Evolutionary conservation across 1,140 invertebrate species (phyloP).

Genomic region (Leptinotarsa defecta): DNA sequence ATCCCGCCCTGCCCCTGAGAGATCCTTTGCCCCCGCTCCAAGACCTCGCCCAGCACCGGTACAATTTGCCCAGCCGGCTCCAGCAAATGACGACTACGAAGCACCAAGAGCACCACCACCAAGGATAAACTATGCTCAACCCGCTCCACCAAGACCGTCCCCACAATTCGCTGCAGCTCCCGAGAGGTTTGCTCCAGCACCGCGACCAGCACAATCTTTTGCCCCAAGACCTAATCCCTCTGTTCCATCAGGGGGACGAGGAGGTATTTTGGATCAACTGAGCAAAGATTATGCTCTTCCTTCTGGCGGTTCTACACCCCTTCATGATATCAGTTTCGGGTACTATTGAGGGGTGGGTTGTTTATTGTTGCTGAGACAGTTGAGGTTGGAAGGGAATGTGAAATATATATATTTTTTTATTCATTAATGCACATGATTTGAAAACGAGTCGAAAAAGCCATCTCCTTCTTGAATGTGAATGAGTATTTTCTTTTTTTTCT

Average conservation of each 20-base stretch:
- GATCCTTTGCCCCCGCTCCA: conserved; percentile 42
- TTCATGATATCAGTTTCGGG: conserved; percentile 81
- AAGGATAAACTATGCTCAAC: conserved; percentile 25
- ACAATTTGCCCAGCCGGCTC: conserved; percentile 50
- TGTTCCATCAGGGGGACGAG: conserved; percentile 26
- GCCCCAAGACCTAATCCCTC: conserved; percentile 11
- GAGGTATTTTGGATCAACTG: conserved; percentile 75
- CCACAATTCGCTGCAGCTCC: conserved; percentile 24
- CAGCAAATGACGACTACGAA: conserved; percentile 21
- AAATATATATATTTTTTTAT: too few relatives aligned
- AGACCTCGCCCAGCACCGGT: conserved; percentile 52
- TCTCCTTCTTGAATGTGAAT: too few relatives aligned
- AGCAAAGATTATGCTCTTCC: conserved; percentile 79
- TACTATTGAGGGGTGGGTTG: conserved; percentile 48
- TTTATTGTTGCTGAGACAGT: neutral
- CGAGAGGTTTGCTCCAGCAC: conserved; percentile 46
- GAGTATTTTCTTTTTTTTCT: too few relatives aligned
- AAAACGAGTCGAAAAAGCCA: too few relatives aligned
- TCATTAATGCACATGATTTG: too few relatives aligned
- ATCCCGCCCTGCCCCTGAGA: conserved; percentile 35
- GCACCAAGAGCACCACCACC: conserved; percentile 38
- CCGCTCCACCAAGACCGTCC: conserved; percentile 3
- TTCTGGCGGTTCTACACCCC: conserved; percentile 63
- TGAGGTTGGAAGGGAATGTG: neutral
- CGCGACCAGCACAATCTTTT: conserved; percentile 30